Percentiles rank a stretch among this genome's conserved stretches.
Evolutionary conservation across 2,797 vertebrate species (phyloP).

Genomic region (Rhinoraja longicauda): DNA sequence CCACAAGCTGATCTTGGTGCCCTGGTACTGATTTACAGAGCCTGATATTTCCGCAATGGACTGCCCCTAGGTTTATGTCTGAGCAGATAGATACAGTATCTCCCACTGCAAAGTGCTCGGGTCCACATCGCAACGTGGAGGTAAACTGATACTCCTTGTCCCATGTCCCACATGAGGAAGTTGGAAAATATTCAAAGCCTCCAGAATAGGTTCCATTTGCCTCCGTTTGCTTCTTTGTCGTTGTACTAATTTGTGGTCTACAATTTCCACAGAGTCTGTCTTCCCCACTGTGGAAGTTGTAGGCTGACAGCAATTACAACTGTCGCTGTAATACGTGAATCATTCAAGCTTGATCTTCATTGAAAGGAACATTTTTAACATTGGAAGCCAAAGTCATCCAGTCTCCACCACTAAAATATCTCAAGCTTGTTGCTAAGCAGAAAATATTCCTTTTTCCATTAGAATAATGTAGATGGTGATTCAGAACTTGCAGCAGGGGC

Average conservation of each 20-base stretch:
- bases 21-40: not conserved
- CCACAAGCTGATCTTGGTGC: not conserved
- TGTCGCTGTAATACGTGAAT: not conserved
- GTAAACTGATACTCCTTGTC: not conserved
- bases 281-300: too few relatives aligned
- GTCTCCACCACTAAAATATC: not conserved
- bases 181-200: not conserved
- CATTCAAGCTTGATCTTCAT: not conserved
- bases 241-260: not conserved
- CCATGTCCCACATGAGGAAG: not conserved
- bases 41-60: not conserved
- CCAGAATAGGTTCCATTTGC: not conserved
- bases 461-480: not conserved
- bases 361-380: not conserved
- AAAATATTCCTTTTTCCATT: not conserved
- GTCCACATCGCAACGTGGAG: not conserved
- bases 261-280: not conserved
- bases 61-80: not conserved
- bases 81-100: not conserved
- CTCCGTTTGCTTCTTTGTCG: not conserved
- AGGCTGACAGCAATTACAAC: too few relatives aligned
- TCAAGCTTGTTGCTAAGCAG: not conserved
- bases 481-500: not conserved
- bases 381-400: not conserved
- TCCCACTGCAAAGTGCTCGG: not conserved